Base-by-base conservation (phyloP, 2,797 vertebrate genomes). In the Galagoides demidoff region DNA sequence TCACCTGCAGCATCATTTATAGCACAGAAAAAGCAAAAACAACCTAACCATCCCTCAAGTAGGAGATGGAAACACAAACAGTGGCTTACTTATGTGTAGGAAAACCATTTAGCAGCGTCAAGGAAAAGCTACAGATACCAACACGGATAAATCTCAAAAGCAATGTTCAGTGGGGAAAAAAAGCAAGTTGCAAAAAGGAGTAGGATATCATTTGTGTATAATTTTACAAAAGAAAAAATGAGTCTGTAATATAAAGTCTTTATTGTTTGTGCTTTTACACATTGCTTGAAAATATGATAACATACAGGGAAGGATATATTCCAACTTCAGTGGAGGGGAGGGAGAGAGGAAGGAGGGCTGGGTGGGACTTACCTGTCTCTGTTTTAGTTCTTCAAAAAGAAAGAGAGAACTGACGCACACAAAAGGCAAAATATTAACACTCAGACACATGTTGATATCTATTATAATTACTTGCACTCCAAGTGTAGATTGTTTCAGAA, bases 351-450 rank as follows among this genome's bases (percentile, higher is more conserved):
- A 23, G 14, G 52, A 29, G 23, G 27, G 19, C 4, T 1, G 7
- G 45, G 14, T 2, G 10, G 29, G 7, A 6, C 34, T 52, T 14
- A 3, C 13, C 31, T 16, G 3, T 45, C 31, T 79, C 29, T 76
- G 31, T 49, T 84, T 78, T 89, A 45, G 43, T 82, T 73, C 64
- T 81, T 77, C 12, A 55, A 34, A 88, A 91, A 83, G 59, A 66
- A 68, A 91, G 37, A 27, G 27, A 61, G 25, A 49, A 29, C 52
- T 49, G 37, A 16, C 7, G 23, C 37, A n/a, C 81, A 37, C 11
- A 43, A 77, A 37, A 77, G 29, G 37, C 64, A 34, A 81, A 83
- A 49, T 34, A n/a, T 66, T 59, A 64, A 39, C 39, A 59, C 12
- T 81, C 52, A 27, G n/a, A 27, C 59, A 55, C 45, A 77, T 16